Base-by-base conservation (phyloP, 92 coral and sea anemone genomes). In the Paragorgia papillata region DNA sequence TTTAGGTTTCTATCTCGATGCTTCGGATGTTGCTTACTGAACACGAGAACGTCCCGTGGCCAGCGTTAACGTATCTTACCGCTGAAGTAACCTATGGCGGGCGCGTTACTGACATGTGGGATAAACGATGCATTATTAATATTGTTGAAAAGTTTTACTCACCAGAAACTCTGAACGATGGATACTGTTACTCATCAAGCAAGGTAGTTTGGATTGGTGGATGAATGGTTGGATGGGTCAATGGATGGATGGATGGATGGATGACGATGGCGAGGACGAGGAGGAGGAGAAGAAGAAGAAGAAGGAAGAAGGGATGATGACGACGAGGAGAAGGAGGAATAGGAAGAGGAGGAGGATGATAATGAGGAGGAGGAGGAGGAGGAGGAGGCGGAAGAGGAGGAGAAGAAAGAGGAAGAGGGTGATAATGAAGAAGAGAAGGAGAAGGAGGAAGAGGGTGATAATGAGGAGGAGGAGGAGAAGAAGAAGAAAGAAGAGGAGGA, bases 81-180 rank as follows among this genome's bases (percentile, higher is more conserved):
- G 94, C 97, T 19, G 98, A 94, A 17, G 89, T 94, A 14, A 91
- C 93, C 14, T 94, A 88, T 65, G 98, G 97, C n/a, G 98, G 98
- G 7, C 89, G 98, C 39, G 98, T 94, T 41, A 91, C 98, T 33
- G 98, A 94, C 77, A 74, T 34, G 48, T 94, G 98, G 98, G 98
- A 94, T 64, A 91, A 86, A 62, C 90, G 98, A 65, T 94, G 98
- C 79, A 73, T 94, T 62, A 81, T 88, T 84, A 91, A 92, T 66
- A 85, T 94, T 26, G 65, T 94, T 58, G 90, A 59, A 22, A 88
- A 81, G 64, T 94, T 89, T 62, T 94, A 89, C 84, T 81, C 88
- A 22, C 91, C 98, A 18, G 79, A 73, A 14, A 89, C 90, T 22
- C 84, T 94, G 41, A 79, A 86, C 63, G 95, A 91, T 49, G 86